Conservation (phyloP, 2,888 invertebrate species). For the Melanargia galathea region DNA sequence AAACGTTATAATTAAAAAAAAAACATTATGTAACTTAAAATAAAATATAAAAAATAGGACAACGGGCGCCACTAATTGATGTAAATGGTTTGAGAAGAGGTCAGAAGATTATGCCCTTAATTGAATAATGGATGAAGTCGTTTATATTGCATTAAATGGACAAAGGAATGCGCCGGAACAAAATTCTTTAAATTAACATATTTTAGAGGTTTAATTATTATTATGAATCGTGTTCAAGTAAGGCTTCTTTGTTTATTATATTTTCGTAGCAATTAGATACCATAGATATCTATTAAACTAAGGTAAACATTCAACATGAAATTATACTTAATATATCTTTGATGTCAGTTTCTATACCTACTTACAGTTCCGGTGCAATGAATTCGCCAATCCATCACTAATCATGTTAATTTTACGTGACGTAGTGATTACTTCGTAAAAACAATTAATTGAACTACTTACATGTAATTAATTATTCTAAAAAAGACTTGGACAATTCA, state of each 20-base stretch:
- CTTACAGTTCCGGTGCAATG: too few relatives aligned
- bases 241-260: neutral
- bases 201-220: neutral
- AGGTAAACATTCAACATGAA: too few relatives aligned
- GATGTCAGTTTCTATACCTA: too few relatives aligned
- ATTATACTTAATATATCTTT: too few relatives aligned
- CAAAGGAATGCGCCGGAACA: conserved; percentile 1
- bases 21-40: neutral
- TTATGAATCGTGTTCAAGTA: neutral
- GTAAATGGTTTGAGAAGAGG: conserved; percentile 22
- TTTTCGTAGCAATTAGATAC: neutral
- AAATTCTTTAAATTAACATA: neutral
- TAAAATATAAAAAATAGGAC: neutral
- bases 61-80: conserved; percentile 20
- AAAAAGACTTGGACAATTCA: too few relatives aligned
- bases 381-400: too few relatives aligned
- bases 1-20: too few relatives aligned
- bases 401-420: too few relatives aligned
- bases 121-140: conserved; percentile 23
- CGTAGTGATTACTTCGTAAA: too few relatives aligned
- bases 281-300: too few relatives aligned
- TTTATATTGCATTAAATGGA: conserved; percentile 24
- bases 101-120: conserved; percentile 21
- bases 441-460: too few relatives aligned
- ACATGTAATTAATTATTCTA: too few relatives aligned